Conservation (phyloP, 2,888 invertebrate species). For the Rhagium mordax region DNA sequence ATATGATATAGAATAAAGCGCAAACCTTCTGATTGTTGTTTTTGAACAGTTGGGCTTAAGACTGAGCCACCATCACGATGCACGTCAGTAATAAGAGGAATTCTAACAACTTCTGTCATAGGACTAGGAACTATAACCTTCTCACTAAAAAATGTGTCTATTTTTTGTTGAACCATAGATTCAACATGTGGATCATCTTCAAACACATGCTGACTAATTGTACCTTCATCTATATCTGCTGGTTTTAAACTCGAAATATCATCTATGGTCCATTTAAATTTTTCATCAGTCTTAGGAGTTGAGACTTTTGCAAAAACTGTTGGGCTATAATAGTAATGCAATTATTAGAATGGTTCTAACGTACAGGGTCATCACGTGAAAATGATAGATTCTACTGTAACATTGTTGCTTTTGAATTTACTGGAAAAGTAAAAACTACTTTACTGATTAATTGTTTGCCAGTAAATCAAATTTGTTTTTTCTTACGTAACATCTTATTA, state of each 20-base stretch:
- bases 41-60: conserved; percentile 4
- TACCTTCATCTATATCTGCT: conserved; percentile 78
- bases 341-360: neutral
- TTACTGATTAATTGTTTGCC: too few relatives aligned
- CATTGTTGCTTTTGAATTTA: too few relatives aligned
- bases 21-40: conserved; percentile 48
- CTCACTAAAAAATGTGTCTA: conserved; percentile 72
- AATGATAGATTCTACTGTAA: too few relatives aligned
- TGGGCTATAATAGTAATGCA: conserved; percentile 61
- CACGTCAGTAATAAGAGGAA: conserved; percentile 47
- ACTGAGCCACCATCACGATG: conserved; percentile 14
- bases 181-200: conserved; percentile 78
- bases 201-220: conserved; percentile 75
- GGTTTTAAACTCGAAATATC: conserved; percentile 79
- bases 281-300: conserved; percentile 68
- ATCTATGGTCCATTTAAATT: conserved; percentile 81
- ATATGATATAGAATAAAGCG: neutral
- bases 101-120: conserved; percentile 50
- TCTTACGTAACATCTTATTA: too few relatives aligned
- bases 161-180: conserved; percentile 78
- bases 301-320: conserved; percentile 66
- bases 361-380: too few relatives aligned
- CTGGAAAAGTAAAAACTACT: too few relatives aligned
- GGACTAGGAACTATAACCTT: conserved; percentile 69
- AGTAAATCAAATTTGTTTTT: too few relatives aligned